A percentile compares a stretch with the other conserved stretches of the same genome.
Evolutionary conservation across 2,888 invertebrate species (phyloP).

Genomic region (Rhingia rostrata): DNA sequence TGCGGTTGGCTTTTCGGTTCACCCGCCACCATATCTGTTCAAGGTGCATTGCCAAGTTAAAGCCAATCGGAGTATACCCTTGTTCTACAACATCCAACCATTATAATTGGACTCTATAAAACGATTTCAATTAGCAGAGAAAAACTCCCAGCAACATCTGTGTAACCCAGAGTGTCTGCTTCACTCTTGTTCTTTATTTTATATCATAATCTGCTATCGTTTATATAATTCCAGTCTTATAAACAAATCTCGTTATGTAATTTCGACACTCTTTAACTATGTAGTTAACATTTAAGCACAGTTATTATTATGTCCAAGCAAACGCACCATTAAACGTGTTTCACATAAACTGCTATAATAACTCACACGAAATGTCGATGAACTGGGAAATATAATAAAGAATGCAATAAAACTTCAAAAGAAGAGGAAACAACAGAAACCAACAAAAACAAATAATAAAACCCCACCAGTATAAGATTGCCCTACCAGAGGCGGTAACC

Average conservation of each 20-base stretch:
- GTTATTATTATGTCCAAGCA: slow-evolving; percentile 66
- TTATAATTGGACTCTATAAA: too few species aligned
- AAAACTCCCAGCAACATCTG: too few species aligned
- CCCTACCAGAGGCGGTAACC: slow-evolving; percentile 42
- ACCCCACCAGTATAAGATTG: slow-evolving; percentile 12
- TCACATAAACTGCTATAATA: slow-evolving; percentile 65
- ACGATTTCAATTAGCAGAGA: too few species aligned
- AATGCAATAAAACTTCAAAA: slow-evolving; percentile 63
- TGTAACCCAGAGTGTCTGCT: too few species aligned
- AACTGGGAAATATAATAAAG: slow-evolving; percentile 70
- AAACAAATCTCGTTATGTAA: neutral
- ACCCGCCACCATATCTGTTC: too few species aligned
- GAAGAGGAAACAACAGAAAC: slow-evolving; percentile 23
- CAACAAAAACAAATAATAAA: slow-evolving; percentile 24
- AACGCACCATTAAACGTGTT: slow-evolving; percentile 69
- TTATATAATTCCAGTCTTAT: too few species aligned
- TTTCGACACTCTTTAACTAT: slow-evolving; percentile 22
- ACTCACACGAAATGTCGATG: slow-evolving; percentile 71
- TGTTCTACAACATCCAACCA: too few species aligned
- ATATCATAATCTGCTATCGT: too few species aligned
- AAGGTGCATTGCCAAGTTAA: too few species aligned
- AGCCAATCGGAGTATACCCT: too few species aligned
- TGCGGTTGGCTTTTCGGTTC: too few species aligned
- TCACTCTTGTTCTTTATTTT: too few species aligned
- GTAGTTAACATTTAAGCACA: slow-evolving; percentile 52